Base-by-base conservation (phyloP, 2,797 vertebrate species). In the Helostoma temminkii region DNA sequence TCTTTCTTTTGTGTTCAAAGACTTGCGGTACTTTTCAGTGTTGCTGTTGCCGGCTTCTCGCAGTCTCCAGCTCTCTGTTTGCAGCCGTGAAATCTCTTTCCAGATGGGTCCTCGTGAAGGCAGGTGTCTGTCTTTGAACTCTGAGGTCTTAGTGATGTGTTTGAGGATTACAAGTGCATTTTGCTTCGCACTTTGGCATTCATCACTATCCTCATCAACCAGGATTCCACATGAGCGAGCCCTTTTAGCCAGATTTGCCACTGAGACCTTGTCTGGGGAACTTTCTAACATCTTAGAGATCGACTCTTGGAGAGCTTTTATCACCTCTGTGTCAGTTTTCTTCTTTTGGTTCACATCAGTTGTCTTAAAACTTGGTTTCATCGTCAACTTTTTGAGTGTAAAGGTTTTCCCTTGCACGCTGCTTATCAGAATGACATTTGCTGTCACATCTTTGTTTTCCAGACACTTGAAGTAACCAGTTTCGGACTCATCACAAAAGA, bases 41-140 rank as follows among this genome's bases (percentile, higher is more conserved):
- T 80, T 74, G 12, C 54, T 24, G 1, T 26, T 73, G 0, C 76
- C 81, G 60, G 19, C 61, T 24, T 85, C 69, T 45, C 24, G 26
- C 6, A 89, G 80, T 63, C 82, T 90, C 66, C 86, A 87, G 3
- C 79, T 48, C 57, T 94, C 92, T 19, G 83, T 93, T 57, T 93
- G 90, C 14, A 86, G 54, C 54, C 80, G 66, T 0, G 88, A 87
- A 3, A 86, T 22, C 11, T 65, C 81, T 66, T 88, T 84, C 83
- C 90, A 92, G 0, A 83, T 46, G 0, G 88, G 61, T 0, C 92
- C 93, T 54, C 92, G 94, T 15, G 81, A 78, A 14, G 73, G 59
- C 39, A 94, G 82, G 22, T 88, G 74, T 0, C 87, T 54, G 0
- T 81, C 72, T 42, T 89, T 89, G 66, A 90, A 94, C 41, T 75